phyloP scores from a whole-genome alignment of 2,888 invertebrate species.

The Lumbricus terrestris region DNA sequence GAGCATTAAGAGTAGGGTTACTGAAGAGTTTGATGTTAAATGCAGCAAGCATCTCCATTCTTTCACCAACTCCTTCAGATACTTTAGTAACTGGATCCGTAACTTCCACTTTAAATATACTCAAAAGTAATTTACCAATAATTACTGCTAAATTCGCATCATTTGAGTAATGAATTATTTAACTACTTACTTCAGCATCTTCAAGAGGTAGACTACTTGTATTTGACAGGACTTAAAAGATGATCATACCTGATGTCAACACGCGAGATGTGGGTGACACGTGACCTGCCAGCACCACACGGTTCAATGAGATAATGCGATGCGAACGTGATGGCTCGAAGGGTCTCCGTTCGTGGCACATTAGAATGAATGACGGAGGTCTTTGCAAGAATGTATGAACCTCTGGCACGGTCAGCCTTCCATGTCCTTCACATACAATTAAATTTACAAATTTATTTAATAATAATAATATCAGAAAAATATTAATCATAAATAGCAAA shows the following conservation, averaged over 20 bases:
- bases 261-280: slow-evolving; percentile 83
- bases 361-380: slow-evolving; percentile 81
- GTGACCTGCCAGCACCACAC: slow-evolving; percentile 74
- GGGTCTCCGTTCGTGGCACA: slow-evolving; percentile 71
- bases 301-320: slow-evolving; percentile 92
- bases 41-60: no score
- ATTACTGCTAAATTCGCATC: no score
- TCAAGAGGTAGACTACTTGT: no score
- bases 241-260: slow-evolving; percentile 80
- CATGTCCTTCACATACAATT: slow-evolving; percentile 46
- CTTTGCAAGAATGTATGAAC: slow-evolving; percentile 83
- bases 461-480: no score
- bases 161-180: not conserved
- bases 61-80: no score
- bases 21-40: not conserved
- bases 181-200: not conserved
- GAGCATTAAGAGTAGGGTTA: no score
- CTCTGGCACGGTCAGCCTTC: slow-evolving; percentile 63
- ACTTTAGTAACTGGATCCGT: no score
- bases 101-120: no score
- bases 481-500: no score
- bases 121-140: no score
- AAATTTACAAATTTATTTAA: not conserved
- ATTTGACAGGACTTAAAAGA: not conserved
- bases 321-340: slow-evolving; percentile 76